Conservation (phyloP, 1,140 invertebrate species). For the Holcopasites calliopsidis region DNA sequence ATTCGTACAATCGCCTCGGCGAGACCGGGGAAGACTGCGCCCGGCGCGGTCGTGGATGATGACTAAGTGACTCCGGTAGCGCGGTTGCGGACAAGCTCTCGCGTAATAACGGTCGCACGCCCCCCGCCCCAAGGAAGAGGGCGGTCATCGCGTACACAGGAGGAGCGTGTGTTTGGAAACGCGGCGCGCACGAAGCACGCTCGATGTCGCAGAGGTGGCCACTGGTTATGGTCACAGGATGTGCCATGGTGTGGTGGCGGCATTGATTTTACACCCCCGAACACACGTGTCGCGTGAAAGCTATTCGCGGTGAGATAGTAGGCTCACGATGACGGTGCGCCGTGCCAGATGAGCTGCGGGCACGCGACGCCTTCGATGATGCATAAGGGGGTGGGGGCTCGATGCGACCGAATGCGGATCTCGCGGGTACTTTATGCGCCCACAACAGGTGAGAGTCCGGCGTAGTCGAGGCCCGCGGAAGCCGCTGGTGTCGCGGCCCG, state of each 20-base stretch:
- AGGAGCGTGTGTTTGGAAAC: neutral
- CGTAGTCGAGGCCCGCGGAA: conserved; percentile 19
- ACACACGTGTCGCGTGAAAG: conserved; percentile 73
- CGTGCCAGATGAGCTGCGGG: conserved; percentile 71
- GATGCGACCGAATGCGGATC: conserved; percentile 57
- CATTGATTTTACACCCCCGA: conserved; percentile 75
- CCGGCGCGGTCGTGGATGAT: conserved; percentile 57
- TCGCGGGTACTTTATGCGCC: conserved; percentile 60
- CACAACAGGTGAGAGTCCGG: conserved; percentile 70
- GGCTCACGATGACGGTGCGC: conserved; percentile 63
- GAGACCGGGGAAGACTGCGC: conserved; percentile 46
- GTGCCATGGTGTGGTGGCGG: conserved; percentile 61
- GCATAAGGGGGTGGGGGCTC: conserved; percentile 58
- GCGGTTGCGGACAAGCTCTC: conserved; percentile 49
- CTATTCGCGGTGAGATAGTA: conserved; percentile 74
- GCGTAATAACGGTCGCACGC: conserved; percentile 57
- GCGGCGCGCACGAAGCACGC: conserved; percentile 1
- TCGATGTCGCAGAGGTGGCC: conserved; percentile 41
- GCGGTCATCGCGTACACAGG: conserved; percentile 40
- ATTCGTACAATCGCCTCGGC: conserved; percentile 39
- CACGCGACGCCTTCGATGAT: conserved; percentile 76
- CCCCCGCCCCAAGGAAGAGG: conserved; percentile 53
- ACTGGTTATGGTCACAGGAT: conserved; percentile 65
- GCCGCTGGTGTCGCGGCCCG: conserved; percentile 27
- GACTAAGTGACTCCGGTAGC: conserved; percentile 63